Conservation (phyloP, 2,113 vertebrate genomes). For the Malaclemys terrapin region DNA sequence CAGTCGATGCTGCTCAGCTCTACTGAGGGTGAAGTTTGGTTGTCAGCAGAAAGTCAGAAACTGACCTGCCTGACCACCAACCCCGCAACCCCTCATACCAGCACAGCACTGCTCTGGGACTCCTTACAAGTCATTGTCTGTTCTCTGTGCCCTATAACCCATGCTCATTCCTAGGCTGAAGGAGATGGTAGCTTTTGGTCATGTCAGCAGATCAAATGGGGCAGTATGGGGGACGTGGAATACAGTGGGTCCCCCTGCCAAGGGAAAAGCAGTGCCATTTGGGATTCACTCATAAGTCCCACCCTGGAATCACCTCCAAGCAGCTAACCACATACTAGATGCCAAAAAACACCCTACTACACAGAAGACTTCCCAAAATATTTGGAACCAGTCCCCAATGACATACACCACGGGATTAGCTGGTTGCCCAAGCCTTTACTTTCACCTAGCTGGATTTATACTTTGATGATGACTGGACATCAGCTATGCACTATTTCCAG, state of each 20-base stretch:
- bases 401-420: neutral
- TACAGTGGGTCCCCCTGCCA: neutral
- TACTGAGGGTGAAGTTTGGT: neutral
- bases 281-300: neutral
- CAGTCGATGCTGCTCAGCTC: too few relatives aligned
- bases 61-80: neutral
- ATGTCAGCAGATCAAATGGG: neutral
- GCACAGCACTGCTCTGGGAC: neutral
- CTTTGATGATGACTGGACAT: accelerated
- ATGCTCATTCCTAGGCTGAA: neutral
- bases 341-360: neutral
- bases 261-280: neutral
- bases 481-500: neutral
- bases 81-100: neutral
- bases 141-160: neutral
- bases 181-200: neutral
- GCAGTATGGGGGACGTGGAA: neutral
- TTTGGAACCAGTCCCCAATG: neutral
- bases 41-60: neutral
- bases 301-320: neutral
- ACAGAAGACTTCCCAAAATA: neutral
- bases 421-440: neutral
- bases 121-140: neutral
- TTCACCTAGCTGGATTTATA: neutral
- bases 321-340: neutral